phyloP scores from a whole-genome alignment of 2,113 vertebrate species.

The Hydrolagus affinis region DNA sequence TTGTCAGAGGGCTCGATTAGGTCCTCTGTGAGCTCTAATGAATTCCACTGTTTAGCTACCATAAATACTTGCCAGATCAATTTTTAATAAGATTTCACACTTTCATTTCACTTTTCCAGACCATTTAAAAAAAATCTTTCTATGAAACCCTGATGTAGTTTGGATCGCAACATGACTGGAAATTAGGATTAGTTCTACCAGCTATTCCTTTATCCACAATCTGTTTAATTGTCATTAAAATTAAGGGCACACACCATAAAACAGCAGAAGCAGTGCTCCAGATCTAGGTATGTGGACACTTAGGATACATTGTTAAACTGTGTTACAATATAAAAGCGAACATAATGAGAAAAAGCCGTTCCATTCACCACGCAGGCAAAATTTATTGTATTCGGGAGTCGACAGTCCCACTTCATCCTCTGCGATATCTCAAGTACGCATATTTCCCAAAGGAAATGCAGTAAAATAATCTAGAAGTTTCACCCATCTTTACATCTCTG shows the following conservation, averaged over 20 bases:
- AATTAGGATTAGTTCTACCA: background rate
- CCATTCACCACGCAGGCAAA: too few relatives aligned
- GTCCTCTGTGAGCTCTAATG: conserved; percentile 26
- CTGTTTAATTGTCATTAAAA: background rate
- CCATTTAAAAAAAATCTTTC: background rate
- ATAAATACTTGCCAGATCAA: conserved; percentile 28
- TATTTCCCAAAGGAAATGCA: too few relatives aligned
- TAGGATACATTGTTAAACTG: too few relatives aligned
- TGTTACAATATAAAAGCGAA: too few relatives aligned
- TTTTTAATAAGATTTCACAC: conserved; percentile 20
- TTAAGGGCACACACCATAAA: background rate
- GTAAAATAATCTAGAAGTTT: too few relatives aligned
- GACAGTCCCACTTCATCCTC: too few relatives aligned
- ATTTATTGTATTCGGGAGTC: too few relatives aligned
- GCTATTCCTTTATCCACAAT: background rate
- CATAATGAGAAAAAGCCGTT: too few relatives aligned
- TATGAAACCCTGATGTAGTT: background rate
- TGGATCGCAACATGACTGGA: background rate
- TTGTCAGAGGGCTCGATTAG: conserved; percentile 25
- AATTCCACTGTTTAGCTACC: conserved; percentile 23
- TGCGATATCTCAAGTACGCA: too few relatives aligned
- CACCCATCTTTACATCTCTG: too few relatives aligned
- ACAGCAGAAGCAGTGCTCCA: too few relatives aligned
- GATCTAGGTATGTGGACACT: too few relatives aligned
- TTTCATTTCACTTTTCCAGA: conserved; percentile 5